Conservation (phyloP, 2,888 invertebrate genomes). For the Vesta saturnalis region DNA sequence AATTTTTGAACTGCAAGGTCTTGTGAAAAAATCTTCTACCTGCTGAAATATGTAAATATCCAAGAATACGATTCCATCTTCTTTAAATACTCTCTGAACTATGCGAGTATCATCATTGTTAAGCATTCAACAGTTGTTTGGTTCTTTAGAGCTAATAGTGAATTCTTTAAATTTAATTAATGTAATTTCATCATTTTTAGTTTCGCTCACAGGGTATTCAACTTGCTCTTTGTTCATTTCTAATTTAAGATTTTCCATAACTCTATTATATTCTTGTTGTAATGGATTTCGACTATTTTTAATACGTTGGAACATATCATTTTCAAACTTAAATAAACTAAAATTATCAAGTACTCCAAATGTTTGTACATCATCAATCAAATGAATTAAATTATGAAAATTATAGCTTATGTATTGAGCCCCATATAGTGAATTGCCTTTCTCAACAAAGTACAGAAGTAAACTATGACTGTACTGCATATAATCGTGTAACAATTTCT, state of each 20-base stretch:
- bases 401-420: not conserved
- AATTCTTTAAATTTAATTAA: not conserved
- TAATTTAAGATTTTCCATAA: not conserved
- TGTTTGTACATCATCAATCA: not conserved
- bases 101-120: not conserved
- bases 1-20: not conserved
- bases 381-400: not conserved
- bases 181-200: not conserved
- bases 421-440: not conserved
- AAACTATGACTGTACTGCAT: not conserved
- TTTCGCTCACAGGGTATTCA: not conserved
- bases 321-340: not conserved
- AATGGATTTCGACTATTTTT: not conserved
- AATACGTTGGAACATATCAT: not conserved
- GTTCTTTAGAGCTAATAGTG: not conserved
- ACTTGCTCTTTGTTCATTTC: not conserved
- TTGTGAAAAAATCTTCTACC: not conserved
- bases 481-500: no score
- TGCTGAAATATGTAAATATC: not conserved
- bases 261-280: not conserved
- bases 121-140: not conserved
- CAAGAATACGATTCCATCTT: not conserved
- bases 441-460: not conserved
- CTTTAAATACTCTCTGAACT: not conserved
- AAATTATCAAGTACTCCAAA: not conserved